Percentiles rank a stretch among this genome's conserved stretches.
phyloP scores from a whole-genome alignment of 2,797 vertebrate genomes.

The Enoplosus armatus region DNA sequence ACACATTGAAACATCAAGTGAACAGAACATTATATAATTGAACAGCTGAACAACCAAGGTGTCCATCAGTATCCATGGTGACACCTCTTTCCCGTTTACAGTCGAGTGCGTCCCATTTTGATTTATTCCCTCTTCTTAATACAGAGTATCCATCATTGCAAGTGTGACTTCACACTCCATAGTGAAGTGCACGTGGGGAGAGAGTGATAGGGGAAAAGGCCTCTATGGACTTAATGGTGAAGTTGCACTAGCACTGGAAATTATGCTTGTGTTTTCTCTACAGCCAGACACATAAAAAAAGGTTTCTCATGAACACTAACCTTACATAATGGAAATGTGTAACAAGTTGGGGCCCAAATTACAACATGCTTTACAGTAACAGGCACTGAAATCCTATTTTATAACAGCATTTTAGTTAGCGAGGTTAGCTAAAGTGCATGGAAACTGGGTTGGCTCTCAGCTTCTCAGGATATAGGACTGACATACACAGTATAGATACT shows the following conservation, averaged over 20 bases:
- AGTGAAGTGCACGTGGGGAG: conserved; percentile 5
- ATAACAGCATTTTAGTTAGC: conserved; percentile 4
- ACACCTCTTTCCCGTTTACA: conserved; percentile 4
- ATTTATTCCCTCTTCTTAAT: conserved; percentile 16
- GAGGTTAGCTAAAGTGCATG: conserved; percentile 8
- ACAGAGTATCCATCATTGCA: conserved; percentile 14
- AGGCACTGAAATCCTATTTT: neutral
- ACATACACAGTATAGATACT: conserved; percentile 37
- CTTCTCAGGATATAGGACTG: conserved; percentile 39
- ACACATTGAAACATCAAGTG: neutral
- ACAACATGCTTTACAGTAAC: neutral
- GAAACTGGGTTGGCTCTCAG: conserved; percentile 23
- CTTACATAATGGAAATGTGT: neutral
- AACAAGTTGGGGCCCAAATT: neutral
- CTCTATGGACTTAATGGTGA: neutral
- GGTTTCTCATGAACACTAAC: neutral
- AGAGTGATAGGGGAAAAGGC: conserved; percentile 25
- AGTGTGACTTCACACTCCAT: conserved; percentile 23
- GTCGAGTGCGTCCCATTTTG: conserved; percentile 9
- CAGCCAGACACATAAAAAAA: neutral
- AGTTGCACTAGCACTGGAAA: neutral
- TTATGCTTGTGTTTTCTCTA: neutral
- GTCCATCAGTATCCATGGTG: conserved; percentile 13
- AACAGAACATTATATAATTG: neutral
- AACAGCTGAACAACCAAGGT: neutral